phyloP scores from a whole-genome alignment of 2,888 invertebrate genomes.

The Diarsia dahlii region DNA sequence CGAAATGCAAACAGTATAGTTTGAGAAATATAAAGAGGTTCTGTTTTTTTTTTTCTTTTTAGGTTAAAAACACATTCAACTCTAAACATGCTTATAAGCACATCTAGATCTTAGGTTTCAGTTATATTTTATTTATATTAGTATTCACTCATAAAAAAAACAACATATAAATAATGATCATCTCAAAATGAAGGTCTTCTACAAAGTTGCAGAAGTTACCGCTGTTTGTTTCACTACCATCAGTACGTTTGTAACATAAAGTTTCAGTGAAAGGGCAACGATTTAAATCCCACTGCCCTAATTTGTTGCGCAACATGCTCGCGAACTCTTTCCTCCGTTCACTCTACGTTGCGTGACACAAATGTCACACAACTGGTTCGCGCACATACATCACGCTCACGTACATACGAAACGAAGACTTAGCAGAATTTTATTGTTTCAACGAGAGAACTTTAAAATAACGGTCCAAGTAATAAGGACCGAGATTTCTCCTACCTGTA shows the following conservation, averaged over 20 bases:
- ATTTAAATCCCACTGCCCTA: neutral
- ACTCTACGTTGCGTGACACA: too few species aligned
- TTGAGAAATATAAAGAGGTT: neutral
- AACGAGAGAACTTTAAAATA: conserved; percentile 55
- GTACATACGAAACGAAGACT: conserved; percentile 44
- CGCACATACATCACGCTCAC: conserved; percentile 34
- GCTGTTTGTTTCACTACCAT: neutral
- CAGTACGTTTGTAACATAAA: neutral
- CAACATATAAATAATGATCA: neutral
- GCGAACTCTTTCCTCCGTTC: neutral
- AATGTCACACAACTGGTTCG: conserved; percentile 24
- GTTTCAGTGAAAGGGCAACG: neutral
- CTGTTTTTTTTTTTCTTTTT: neutral
- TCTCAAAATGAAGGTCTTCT: neutral
- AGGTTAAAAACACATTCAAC: neutral
- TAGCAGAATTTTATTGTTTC: conserved; percentile 61
- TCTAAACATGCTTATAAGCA: neutral
- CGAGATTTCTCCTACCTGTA: conserved; percentile 46
- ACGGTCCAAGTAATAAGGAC: conserved; percentile 44
- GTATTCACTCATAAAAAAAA: neutral
- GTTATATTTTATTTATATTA: neutral
- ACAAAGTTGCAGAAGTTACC: neutral
- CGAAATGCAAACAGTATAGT: too few species aligned
- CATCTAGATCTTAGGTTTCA: neutral
- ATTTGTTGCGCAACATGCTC: conserved; percentile 7